Base-by-base conservation (phyloP, 2,888 invertebrate species). In the Nemotelus pantherinus region DNA sequence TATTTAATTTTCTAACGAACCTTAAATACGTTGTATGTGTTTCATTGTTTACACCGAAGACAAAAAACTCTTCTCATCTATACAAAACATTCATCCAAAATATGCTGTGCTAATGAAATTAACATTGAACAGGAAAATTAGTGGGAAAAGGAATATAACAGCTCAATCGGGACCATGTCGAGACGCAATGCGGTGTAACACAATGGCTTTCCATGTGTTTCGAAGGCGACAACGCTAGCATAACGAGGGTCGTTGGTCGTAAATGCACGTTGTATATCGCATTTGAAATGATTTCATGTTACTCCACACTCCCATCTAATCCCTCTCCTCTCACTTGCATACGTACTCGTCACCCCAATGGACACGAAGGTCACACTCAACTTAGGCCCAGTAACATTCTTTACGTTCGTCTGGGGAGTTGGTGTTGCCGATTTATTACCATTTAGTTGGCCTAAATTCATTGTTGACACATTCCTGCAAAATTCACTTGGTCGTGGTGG, bases 401-500 rank as follows among this genome's bases (percentile, higher is more conserved):
- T 71, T 71, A 71, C 71, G 25, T 44, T 71, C 71, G 44, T 44
- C 57, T 55, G 41, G 71, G 71, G 71, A 57, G 25, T 25, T 25
- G 25, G 25, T 57, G 2, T 55, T 71, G 44, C 44, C 57, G 43
- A 57, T 57, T 71, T 57, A 71, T 71, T 71, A 48, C 48, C 43
- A 71, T 71, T 57, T 57, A 57, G 55, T 57, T n/a, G 53, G 44
- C 44, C 43, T 57, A 57, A 57, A 71, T 55, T 71, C 71, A 44
- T 57, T 71, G 57, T 57, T 71, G 55, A 57, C 71, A 71, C 44
- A 41, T 39, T 55, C n/a, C 71, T 44, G 57, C 41, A 44, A 41
- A 71, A 53, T 50, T 3, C 7, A 65, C 47, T 45, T 41, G 47
- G 47, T 47, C 47, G 6, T 25, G 25, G 25, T 25, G 25, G 25